Base-by-base conservation (phyloP, 2,888 invertebrate genomes). In the Ormyrus labotus region DNA sequence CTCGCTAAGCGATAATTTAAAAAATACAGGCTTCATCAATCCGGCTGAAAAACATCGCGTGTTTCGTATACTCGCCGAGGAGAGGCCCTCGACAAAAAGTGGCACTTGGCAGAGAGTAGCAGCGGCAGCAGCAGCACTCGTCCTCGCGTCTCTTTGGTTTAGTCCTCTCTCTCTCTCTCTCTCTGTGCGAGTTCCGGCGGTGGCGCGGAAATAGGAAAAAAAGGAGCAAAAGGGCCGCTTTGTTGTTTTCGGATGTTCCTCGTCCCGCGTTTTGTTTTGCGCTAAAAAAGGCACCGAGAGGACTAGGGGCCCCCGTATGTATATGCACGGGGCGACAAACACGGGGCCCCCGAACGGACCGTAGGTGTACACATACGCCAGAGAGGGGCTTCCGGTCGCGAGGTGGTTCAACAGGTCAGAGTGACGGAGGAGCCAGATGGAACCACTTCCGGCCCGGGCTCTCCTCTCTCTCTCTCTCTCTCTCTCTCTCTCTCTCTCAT, bases 381-480 rank as follows among this genome's bases (percentile, higher is more conserved):
- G 87, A 85, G 87, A 88, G 87, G 85, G 85, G 88, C 90, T 89
- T 90, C 90, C 90, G 90, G 90, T 89, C 89, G 88, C 88, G 90
- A 90, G 90, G 89, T 82, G 90, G 90, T 90, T 90, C 91, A 90
- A 90, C 90, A 90, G 90, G 91, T 90, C 91, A 90, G 88, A 88
- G 89, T 88, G 87, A 88, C 87, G 83, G 5, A 34, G 63, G 34
- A 19, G 71, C 55, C 90, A 90, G 90, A 90, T 90, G 90, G 89
- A 89, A 90, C 89, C 89, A 89, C 90, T 90, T 90, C 90, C 90
- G 90, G 88, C 85, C 85, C 83, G 10, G 11, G 5, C 72, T 57
- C 80, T 47, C 11, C n/a, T 13, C 13, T 60, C 50, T 71, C n/a
- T n/a, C n/a, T n/a, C n/a, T n/a, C n/a, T 2, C 69, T 53, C 51